Base-by-base conservation (phyloP, 2,888 invertebrate genomes). In the Agrilus cyanescens region DNA sequence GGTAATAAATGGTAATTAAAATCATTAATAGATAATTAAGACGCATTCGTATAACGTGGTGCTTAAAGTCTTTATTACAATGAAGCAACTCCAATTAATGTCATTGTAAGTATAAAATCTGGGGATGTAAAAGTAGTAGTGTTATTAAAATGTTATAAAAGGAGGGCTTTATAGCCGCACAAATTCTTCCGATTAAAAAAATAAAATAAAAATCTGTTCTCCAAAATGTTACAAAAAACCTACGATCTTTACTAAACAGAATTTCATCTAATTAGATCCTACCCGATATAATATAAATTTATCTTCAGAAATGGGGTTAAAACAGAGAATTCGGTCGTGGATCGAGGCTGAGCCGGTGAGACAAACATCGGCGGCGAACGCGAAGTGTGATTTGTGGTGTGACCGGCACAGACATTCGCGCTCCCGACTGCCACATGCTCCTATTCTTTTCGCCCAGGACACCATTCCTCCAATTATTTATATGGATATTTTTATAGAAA, bases 211-310 rank as follows among this genome's bases (percentile, higher is more conserved):
- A 6, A 20, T 25, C 10, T 10, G 2, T 25, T 25, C 10, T 10
- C 25, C 8, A 25, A 25, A 10, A 25, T 10, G 25, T 25, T 10
- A 2, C 2, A 4, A 4, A 25, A 25, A 4, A 6, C 10, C 25
- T 2, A 25, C 2, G 25, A 25, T 10, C 25, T 25, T 25, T 25
- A 10, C 2, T 2, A 25, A 56, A 61, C 59, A 58, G 59, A 58
- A 58, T 60, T 57, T 57, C 55, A 59, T 63, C 63, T 64, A 65
- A 64, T 65, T 63, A 63, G 59, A 57, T 55, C 57, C 58, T 54
- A 55, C 56, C 58, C 60, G 62, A 64, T 64, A 63, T 63, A 61
- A 65, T 65, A 63, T 62, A 62, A 62, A 65, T 64, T 65, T 64
- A 65, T 64, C 61, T 59, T 54, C 55, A 59, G 59, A 62, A 61